Conservation (phyloP, 37 sponge, comb jelly and placozoan genomes). For the Theonella swinhoei region DNA sequence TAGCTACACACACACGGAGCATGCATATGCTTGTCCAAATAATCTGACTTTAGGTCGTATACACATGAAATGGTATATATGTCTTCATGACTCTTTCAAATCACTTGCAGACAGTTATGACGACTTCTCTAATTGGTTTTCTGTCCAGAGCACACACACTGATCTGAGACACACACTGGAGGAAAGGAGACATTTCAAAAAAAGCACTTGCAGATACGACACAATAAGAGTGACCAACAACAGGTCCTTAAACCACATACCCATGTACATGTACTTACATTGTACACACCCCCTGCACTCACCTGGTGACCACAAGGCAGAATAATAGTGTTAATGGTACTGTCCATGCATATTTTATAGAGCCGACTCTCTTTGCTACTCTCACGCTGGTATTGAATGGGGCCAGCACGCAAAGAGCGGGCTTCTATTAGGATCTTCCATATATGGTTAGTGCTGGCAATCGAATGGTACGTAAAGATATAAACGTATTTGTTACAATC, state of each 20-base stretch:
- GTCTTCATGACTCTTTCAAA: too few relatives aligned
- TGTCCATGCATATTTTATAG: conserved; percentile 79
- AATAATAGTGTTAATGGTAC: conserved; percentile 69
- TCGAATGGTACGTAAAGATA: too few relatives aligned
- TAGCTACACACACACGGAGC: too few relatives aligned
- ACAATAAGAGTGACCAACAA: too few relatives aligned
- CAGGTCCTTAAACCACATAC: too few relatives aligned
- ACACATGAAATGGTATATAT: too few relatives aligned
- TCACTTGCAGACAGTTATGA: conserved; percentile 65
- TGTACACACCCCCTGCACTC: conserved; percentile 3
- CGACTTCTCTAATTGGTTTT: conserved; percentile 70
- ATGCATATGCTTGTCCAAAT: too few relatives aligned
- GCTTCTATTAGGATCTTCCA: conserved; percentile 70
- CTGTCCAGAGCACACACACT: conserved; percentile 66
- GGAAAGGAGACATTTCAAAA: too few relatives aligned
- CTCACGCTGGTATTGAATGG: background rate
- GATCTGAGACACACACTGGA: conserved; percentile 62
- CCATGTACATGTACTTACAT: too few relatives aligned
- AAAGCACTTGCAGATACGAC: too few relatives aligned
- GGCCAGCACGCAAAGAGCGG: conserved; percentile 6
- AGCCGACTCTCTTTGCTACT: conserved; percentile 9
- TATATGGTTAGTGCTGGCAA: conserved; percentile 76
- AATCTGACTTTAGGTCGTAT: too few relatives aligned
- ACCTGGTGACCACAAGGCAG: conserved; percentile 91
- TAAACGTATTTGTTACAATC: too few relatives aligned